A percentile compares a stretch with the other conserved stretches of the same genome.
These are phyloP conservation scores for Dryadula phaetusa DNA, from an alignment of 2,888 invertebrate species.

Conservation along the genomic window DNA sequence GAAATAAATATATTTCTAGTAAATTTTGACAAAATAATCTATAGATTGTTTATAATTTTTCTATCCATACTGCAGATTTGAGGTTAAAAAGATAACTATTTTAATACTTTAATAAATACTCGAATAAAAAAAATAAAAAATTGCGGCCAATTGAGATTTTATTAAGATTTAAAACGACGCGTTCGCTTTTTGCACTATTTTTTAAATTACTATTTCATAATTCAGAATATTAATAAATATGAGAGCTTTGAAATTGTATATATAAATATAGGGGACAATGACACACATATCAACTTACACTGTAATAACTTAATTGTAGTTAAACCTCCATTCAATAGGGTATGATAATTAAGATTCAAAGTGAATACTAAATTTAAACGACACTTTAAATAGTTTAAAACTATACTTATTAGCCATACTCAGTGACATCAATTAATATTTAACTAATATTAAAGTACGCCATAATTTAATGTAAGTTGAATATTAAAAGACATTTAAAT, in stretches of 20 bases:
- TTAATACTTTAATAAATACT: neutral
- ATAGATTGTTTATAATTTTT: too few species aligned
- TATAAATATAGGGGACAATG: conserved; percentile 24
- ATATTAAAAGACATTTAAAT: neutral
- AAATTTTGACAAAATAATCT: too few species aligned
- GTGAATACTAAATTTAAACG: too few species aligned
- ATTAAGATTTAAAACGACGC: conserved; percentile 53
- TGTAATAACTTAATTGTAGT: conserved; percentile 38
- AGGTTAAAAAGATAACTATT: too few species aligned
- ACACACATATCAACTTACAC: conserved; percentile 41
- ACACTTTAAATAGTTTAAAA: neutral
- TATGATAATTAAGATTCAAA: neutral
- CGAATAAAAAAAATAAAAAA: conserved; percentile 3
- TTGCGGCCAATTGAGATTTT: conserved; percentile 61
- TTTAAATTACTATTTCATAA: conserved; percentile 30
- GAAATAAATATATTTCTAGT: too few species aligned
- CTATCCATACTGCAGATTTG: too few species aligned
- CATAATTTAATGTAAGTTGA: neutral
- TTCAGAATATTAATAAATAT: conserved; percentile 33
- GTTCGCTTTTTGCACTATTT: conserved; percentile 63
- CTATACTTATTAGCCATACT: too few species aligned
- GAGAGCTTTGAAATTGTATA: conserved; percentile 37
- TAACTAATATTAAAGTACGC: neutral
- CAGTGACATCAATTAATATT: neutral
- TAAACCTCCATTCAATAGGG: conserved; percentile 34